Base-by-base conservation (phyloP, 2,797 vertebrate species). In the Spizella passerina region DNA sequence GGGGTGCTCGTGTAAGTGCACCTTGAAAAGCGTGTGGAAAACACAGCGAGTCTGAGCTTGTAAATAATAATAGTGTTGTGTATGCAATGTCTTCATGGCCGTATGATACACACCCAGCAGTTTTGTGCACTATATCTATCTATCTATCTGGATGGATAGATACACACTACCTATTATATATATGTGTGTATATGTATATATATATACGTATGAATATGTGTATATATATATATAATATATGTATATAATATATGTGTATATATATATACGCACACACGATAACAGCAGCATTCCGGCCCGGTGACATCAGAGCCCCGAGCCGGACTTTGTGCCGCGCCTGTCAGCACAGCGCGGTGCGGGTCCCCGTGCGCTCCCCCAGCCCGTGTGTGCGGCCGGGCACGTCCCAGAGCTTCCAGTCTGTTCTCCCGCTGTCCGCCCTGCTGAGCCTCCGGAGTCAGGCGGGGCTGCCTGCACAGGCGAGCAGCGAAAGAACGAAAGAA, bases 221-320 rank as follows among this genome's bases (percentile, higher is more conserved):
- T 44, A 6, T 44, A 2, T 19, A 19, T 43, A 10, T 43, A 19
- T 19, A 9, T 41, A 19, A 18, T 41, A 4, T 41, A 17, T 41
- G 15, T 7, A 7, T 15, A 7, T 39, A 7, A 10, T 43, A 9
- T 43, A 3, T 43, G 19, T 26, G 0, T 46, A 1, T 18, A 1
- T 20, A 4, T 49, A 4, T 2, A 3, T 1, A 15, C 12, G 5
- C 10, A 1, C 6, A 2, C 7, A 0, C 0, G 11, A 4, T 20
- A 4, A 2, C 22, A 27, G 34, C 34, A 2, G 38, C 8, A 0
- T 20, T 16, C 5, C n/a, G 12, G 4, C 32, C 13, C 24, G 3
- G 24, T 32, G 26, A 6, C 32, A 1, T 0, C 1, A 16, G 27
- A 16, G 30, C 49, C 55, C 46, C 12, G 4, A 3, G 38, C 47